phyloP scores from a whole-genome alignment of 2,888 invertebrate species.

The Andrena chrysosceles region DNA sequence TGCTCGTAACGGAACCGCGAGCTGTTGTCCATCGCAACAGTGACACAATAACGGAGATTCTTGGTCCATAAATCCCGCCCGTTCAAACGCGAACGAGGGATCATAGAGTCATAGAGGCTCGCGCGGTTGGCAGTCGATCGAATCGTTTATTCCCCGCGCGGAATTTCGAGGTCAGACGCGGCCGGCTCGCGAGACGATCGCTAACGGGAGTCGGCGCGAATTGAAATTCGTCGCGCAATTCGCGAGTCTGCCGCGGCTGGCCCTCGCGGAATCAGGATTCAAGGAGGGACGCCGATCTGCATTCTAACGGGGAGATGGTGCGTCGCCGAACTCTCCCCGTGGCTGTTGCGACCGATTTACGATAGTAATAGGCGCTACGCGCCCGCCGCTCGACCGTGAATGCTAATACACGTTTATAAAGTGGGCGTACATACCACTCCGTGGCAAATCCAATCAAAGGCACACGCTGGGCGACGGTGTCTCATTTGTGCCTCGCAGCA shows the following conservation, averaged over 20 bases:
- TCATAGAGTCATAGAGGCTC: neutral
- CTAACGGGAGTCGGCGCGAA: slow-evolving; percentile 62
- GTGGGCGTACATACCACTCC: slow-evolving; percentile 78
- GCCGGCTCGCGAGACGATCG: slow-evolving; percentile 40
- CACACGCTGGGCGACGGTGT: slow-evolving; percentile 61
- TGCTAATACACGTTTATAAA: slow-evolving; percentile 74
- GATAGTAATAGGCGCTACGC: slow-evolving; percentile 74
- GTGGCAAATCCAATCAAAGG: slow-evolving; percentile 83
- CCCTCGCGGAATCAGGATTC: slow-evolving; percentile 32
- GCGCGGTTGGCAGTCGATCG: slow-evolving; percentile 38
- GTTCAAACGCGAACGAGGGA: neutral
- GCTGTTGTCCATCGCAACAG: slow-evolving; percentile 12
- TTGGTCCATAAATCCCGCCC: slow-evolving; percentile 6
- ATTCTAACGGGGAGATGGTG: slow-evolving; percentile 43
- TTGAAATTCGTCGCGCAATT: slow-evolving; percentile 66
- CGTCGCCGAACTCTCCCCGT: slow-evolving; percentile 49
- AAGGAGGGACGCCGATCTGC: slow-evolving; percentile 51
- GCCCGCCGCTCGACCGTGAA: slow-evolving; percentile 66
- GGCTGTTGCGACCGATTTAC: slow-evolving; percentile 74
- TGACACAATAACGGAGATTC: slow-evolving; percentile 17
- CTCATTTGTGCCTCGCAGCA: slow-evolving; percentile 65
- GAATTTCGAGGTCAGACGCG: slow-evolving; percentile 45
- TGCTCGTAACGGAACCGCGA: slow-evolving; percentile 3
- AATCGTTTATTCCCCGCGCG: slow-evolving; percentile 32
- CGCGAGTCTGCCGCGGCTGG: slow-evolving; percentile 14